Conservation (phyloP, 2,113 vertebrate genomes). For the Podocnemis expansa region DNA sequence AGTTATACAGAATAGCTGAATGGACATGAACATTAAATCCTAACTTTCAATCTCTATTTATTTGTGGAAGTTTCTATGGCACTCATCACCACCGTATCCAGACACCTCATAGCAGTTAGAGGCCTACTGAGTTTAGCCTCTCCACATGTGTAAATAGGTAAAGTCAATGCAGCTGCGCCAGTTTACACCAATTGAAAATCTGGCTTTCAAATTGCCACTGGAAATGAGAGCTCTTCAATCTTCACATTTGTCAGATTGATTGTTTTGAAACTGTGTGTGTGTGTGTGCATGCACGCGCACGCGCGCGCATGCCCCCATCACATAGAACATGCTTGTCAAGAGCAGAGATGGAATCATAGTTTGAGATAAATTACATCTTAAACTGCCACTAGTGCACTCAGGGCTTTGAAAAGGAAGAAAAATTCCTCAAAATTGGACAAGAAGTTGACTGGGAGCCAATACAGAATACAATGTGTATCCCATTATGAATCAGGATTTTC, state of each 20-base stretch:
- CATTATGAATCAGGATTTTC: neutral
- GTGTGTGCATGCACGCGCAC: no score
- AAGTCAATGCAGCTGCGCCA: neutral
- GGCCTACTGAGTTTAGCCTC: neutral
- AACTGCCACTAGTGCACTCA: neutral
- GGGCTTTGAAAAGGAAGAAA: neutral
- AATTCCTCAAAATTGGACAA: neutral
- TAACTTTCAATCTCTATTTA: neutral
- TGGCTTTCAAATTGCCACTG: neutral
- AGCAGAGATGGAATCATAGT: rapidly evolving
- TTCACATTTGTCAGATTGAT: neutral
- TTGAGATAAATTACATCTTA: no score
- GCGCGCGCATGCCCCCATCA: neutral
- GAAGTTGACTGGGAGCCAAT: neutral
- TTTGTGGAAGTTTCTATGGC: neutral
- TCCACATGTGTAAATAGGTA: neutral
- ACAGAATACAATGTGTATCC: neutral
- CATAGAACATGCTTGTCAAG: rapidly evolving
- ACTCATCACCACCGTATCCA: neutral
- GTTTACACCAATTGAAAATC: neutral
- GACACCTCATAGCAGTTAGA: neutral
- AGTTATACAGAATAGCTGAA: neutral
- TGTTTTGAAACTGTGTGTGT: no score
- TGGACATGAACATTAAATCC: neutral
- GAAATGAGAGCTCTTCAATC: neutral